These are phyloP conservation scores for Chanos chanos DNA, from an alignment of 2,797 vertebrate genomes.

Conservation along the genomic window DNA sequence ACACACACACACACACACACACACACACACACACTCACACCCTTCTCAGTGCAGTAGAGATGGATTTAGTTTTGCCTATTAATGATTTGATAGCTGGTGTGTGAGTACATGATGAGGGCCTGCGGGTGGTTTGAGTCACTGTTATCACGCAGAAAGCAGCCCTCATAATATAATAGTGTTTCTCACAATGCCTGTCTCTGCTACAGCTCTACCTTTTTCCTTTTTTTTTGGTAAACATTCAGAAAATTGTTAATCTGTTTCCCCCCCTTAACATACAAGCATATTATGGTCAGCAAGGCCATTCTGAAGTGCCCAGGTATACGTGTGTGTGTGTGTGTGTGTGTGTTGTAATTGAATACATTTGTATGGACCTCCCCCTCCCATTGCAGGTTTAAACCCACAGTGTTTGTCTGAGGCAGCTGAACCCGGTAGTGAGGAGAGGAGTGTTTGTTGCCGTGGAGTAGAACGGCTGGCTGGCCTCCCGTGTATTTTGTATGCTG, in stretches of 20 bases:
- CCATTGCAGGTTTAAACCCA: background rate
- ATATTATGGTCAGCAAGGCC: constrained; percentile 47
- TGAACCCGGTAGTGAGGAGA: background rate
- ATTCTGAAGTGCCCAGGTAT: constrained; percentile 43
- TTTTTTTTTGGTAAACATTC: background rate
- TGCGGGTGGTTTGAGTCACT: constrained; percentile 42
- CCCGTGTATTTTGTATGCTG: too few relatives aligned
- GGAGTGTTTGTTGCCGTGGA: too few relatives aligned
- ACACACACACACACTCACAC: constrained; percentile 19
- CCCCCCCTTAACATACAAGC: background rate
- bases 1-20: too few relatives aligned
- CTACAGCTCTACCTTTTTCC: background rate
- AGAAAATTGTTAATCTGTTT: constrained; percentile 35
- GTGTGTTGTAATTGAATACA: constrained; percentile 15
- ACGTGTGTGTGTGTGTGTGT: background rate
- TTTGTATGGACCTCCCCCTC: background rate
- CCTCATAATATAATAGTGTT: constrained; percentile 49
- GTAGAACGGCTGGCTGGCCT: too few relatives aligned
- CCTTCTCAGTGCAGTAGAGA: constrained; percentile 44
- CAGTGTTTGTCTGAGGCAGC: too few relatives aligned
- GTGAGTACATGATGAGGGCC: constrained; percentile 52
- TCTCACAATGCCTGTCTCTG: constrained; percentile 57
- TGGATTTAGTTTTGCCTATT: constrained; percentile 56
- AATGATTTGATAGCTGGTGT: constrained; percentile 55
- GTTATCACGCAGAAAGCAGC: constrained; percentile 59